phyloP scores from a whole-genome alignment of 2,888 invertebrate species.

The Cotesia congregata region DNA sequence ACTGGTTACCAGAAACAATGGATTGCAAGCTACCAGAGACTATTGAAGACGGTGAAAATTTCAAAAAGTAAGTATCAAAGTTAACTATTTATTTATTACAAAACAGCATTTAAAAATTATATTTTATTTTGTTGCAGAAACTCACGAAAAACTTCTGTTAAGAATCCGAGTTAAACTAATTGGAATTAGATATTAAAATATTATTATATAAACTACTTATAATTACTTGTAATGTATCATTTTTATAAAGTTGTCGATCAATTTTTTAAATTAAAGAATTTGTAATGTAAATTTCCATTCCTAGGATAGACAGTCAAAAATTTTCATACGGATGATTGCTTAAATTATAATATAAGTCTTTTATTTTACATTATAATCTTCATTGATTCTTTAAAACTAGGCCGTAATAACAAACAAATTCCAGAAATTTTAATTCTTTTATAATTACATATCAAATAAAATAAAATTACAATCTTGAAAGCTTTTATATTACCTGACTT shows the following conservation, averaged over 20 bases:
- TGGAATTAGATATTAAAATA: too few species aligned
- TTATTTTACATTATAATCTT: background rate
- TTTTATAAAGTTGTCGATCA: too few species aligned
- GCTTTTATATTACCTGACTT: too few species aligned
- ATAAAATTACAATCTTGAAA: too few species aligned
- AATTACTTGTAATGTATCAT: too few species aligned
- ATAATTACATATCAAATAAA: too few species aligned
- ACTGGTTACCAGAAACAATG: conserved; percentile 73
- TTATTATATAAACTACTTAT: too few species aligned
- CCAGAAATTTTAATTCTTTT: too few species aligned
- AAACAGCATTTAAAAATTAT: background rate
- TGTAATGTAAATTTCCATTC: too few species aligned
- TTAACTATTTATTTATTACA: background rate
- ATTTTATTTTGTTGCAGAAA: background rate
- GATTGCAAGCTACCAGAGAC: conserved; percentile 72
- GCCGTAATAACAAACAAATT: too few species aligned
- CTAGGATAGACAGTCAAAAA: background rate
- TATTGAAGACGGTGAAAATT: conserved; percentile 71
- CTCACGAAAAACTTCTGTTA: background rate
- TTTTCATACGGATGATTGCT: background rate
- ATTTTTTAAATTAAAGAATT: too few species aligned
- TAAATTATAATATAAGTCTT: background rate
- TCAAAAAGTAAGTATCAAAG: conserved; percentile 63
- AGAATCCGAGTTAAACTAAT: background rate
- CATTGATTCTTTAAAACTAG: background rate